These are phyloP conservation scores for Drosophila tristis DNA, from an alignment of 1,140 invertebrate genomes.

Conservation along the genomic window DNA sequence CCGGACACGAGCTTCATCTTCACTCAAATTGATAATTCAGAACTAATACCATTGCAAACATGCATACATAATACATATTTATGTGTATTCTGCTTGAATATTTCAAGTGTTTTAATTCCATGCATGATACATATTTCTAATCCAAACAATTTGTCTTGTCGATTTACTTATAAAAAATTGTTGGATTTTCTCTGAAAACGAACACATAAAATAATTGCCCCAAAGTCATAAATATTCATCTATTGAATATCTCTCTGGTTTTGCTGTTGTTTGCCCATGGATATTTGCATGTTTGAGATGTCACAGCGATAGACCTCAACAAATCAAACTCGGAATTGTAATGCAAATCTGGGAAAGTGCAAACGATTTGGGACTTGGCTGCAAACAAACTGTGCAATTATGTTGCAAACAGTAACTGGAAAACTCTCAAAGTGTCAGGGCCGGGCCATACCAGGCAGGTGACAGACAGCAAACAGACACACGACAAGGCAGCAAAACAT, in stretches of 20 bases:
- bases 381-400: slow-evolving; percentile 21
- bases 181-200: slow-evolving; percentile 15
- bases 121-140: background rate
- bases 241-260: slow-evolving; percentile 20
- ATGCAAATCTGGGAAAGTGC: slow-evolving; percentile 8
- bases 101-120: too few species aligned
- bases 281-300: slow-evolving; percentile 43
- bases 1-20: slow-evolving; percentile 31
- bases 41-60: background rate
- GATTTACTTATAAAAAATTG: slow-evolving; percentile 8
- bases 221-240: slow-evolving; percentile 45
- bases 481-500: slow-evolving; percentile 28
- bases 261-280: slow-evolving; percentile 21
- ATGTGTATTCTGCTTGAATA: too few species aligned
- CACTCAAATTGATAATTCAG: slow-evolving; percentile 30
- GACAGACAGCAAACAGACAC: slow-evolving; percentile 21
- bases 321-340: slow-evolving; percentile 37
- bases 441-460: slow-evolving; percentile 2
- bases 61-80: background rate
- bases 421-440: slow-evolving; percentile 4
- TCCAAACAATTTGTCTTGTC: slow-evolving; percentile 6
- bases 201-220: slow-evolving; percentile 29
- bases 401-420: slow-evolving; percentile 23
- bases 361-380: slow-evolving; percentile 21
- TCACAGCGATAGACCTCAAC: slow-evolving; percentile 33